Base-by-base conservation (phyloP, 2,888 invertebrate species). In the Andrena haemorrhoa region DNA sequence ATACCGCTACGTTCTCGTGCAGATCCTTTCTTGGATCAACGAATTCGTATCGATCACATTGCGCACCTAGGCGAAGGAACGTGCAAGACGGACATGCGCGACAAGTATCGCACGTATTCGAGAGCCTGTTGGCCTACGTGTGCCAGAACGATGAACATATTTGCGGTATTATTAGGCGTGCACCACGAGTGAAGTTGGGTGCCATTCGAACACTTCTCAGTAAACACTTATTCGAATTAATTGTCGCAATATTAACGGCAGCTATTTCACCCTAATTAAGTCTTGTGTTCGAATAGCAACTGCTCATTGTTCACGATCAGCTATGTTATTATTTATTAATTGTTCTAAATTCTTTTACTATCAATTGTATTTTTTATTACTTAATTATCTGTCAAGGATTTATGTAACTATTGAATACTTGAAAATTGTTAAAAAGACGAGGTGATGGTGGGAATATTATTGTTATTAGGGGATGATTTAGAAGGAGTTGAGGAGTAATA, bases 1-100 rank as follows among this genome's bases (percentile, higher is more conserved):
- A 73, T 68, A 73, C 63, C 49, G 63, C 53, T 41, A 76, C 70
- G 51, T 71, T 20, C 63, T 51, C 35, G 73, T 53, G 75, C 80
- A 64, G 84, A 86, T 86, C 87, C 76, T 82, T 75, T 79, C 75
- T 82, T 82, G 79, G 86, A 86, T 86, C 87, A 82, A 87, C 87
- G 84, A 82, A 86, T 86, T 86, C 85, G 86, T 86, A 86, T 86
- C 86, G 86, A 86, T 86, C 82, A 85, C 85, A 86, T 84, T 86
- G 87, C 86, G 86, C 82, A 86, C 82, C 84, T 87, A 84, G 82
- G 72, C 82, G 79, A 79, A 84, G 78, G 87, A 87, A 63, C 81
- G 78, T 79, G 76, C 72, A 75, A 86, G 84, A 87, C 84, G 77
- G 87, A 82, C 86, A 86, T 87, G 86, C 87, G 86, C 86, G 87